Base-by-base conservation (phyloP, 2,888 invertebrate genomes). In the Erebia palarica region DNA sequence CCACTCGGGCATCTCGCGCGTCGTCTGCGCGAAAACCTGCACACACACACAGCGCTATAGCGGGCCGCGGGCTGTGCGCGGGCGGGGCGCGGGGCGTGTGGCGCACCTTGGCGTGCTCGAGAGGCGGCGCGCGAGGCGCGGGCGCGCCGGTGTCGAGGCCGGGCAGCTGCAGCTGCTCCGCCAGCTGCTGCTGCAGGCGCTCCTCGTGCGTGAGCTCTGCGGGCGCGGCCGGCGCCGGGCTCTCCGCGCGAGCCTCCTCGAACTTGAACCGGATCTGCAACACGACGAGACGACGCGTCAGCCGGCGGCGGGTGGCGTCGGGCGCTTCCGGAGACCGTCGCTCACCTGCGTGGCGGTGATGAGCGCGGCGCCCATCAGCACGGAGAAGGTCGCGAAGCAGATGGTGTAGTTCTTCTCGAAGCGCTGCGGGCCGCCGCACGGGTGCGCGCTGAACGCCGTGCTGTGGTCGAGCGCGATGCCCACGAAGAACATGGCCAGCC, bases 351-450 rank as follows among this genome's bases (percentile, higher is more conserved):
- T 97, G 1, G 99, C 98, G 8, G 97, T 96, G 65, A 98, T 96
- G 70, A 99, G 94, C 1, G 99, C 98, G 61, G 97, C 98, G 1
- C 97, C 97, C 98, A 99, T 99, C 47, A 99, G 94, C 47, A 99
- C 97, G 18, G 98, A 97, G 92, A 99, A 99, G 61, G 98, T 98
- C 13, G 99, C 98, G 90, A 99, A 99, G 88, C 99, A 99, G 76
- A 99, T 98, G 51, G 98, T 98, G 91, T 99, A 99, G 92, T 99
- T 99, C 88, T 99, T 98, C 90, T 99, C 99, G 84, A 97, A 96
- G 73, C 95, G 94, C 81, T 97, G 97, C 9, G 98, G 97, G 0
- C 95, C 96, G 0, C 95, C 96, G 83, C 98, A 99, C 0, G 98
- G 98, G 89, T 98, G 98, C 80, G 97, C 95, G 36, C 98, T 97